Conservation (phyloP, 2,888 invertebrate species). For the Salpingus planirostris region DNA sequence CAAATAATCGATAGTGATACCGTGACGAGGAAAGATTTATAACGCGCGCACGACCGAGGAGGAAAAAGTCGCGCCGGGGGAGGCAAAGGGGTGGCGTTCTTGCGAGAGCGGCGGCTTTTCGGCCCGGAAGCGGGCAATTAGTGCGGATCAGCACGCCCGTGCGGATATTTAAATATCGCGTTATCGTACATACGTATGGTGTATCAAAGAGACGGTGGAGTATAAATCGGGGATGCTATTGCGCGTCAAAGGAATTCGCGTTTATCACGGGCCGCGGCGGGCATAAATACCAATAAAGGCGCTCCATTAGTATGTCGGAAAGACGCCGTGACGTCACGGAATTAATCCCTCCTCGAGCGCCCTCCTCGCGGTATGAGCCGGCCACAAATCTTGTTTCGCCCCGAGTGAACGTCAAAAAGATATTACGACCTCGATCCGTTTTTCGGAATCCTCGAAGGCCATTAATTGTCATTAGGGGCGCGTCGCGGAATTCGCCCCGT, state of each 20-base stretch:
- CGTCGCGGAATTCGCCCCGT: too few species aligned
- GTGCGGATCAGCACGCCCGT: conserved; percentile 12
- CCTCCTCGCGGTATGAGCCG: conserved; percentile 9
- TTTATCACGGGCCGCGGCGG: conserved; percentile 5
- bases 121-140: conserved; percentile 11
- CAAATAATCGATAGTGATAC: conserved; percentile 42
- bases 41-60: conserved; percentile 24
- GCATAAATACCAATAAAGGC: conserved; percentile 19
- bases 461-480: too few species aligned
- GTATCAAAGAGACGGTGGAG: too few species aligned
- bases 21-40: conserved; percentile 35
- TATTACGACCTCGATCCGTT: neutral
- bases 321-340: conserved; percentile 13
- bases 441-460: too few species aligned
- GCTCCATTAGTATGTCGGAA: conserved; percentile 13
- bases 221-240: conserved; percentile 14
- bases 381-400: conserved; percentile 8
- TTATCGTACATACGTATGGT: too few species aligned
- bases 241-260: conserved; percentile 10
- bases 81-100: neutral
- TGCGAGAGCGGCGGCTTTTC: conserved; percentile 2
- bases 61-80: conserved; percentile 6
- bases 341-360: conserved; percentile 14
- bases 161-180: too few species aligned
- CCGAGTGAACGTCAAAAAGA: conserved; percentile 8